Base-by-base conservation (phyloP, 2,888 invertebrate genomes). In the Apodemia hepburni region DNA sequence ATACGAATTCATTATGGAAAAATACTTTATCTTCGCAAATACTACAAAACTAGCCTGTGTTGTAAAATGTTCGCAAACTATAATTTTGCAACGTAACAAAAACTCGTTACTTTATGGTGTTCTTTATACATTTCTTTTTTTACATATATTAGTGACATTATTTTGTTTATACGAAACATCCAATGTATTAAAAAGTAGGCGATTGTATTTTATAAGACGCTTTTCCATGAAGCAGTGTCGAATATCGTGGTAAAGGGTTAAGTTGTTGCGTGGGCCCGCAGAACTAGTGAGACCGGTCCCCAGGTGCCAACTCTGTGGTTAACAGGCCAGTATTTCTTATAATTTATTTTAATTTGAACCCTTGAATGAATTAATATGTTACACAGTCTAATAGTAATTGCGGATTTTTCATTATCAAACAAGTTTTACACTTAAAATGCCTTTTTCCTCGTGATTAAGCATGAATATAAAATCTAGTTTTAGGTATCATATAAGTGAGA, bases 271-370 rank as follows among this genome's bases (percentile, higher is more conserved):
- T 90, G 88, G 88, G 89, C 82, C 22, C 74, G 76, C 74, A 74
- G 79, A 88, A 87, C 88, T 79, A 84, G 88, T 87, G 85, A 71
- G 82, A 88, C 89, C 88, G 87, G 89, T 90, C 84, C 75, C 85
- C 87, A 87, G 87, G 87, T 87, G 87, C 79, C 82, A 79, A 76
- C 54, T 75, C 71, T 68, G 74, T 74, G 68, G 65, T 59, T 62
- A 70, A 63, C 85, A 85, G 85, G 77, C 75, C 73, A 76, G 82
- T 70, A 85, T 72, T 80, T 73, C 70, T 67, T 68, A 69, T 70
- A 73, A 71, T 70, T 69, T 71, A 73, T 74, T 70, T 71, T 74
- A 70, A 70, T 74, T 72, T 73, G 66, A 68, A 66, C 60, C 61
- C 63, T 65, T 66, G 61, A 42, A 51, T 66, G 65, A 68, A 68